A percentile compares a stretch with the other conserved stretches of the same genome.
phyloP scores from a whole-genome alignment of 2,888 invertebrate genomes.

The Apantesis nais region DNA sequence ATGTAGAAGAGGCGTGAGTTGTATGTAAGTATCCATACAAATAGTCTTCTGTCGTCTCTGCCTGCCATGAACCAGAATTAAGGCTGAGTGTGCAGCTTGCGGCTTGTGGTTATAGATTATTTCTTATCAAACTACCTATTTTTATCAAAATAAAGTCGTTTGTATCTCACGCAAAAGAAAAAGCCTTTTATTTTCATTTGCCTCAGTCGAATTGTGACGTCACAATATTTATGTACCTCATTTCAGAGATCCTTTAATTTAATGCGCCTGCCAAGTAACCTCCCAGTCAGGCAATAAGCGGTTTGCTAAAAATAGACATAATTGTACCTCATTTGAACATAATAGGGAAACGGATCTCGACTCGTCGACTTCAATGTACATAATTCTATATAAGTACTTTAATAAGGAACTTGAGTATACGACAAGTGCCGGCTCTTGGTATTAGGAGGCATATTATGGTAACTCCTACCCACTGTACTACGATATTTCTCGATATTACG shows the following conservation, averaged over 20 bases:
- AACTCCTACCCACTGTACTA: neutral
- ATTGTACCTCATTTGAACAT: constrained; percentile 47
- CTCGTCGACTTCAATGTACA: constrained; percentile 28
- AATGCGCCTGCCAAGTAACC: constrained; percentile 33
- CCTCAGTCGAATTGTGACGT: constrained; percentile 10
- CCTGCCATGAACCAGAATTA: no score
- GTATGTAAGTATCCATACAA: no score
- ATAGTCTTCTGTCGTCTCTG: no score
- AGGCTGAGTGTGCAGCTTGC: no score
- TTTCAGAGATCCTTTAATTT: constrained; percentile 34
- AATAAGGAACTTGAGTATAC: constrained; percentile 13
- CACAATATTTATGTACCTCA: constrained; percentile 32
- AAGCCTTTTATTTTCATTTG: neutral
- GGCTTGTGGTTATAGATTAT: no score
- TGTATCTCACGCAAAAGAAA: neutral
- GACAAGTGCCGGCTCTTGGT: constrained; percentile 5
- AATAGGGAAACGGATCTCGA: constrained; percentile 52
- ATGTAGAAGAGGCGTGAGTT: no score
- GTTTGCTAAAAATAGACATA: constrained; percentile 53
- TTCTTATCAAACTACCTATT: no score
- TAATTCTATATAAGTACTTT: constrained; percentile 28
- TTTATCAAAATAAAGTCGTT: neutral
- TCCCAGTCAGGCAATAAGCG: constrained; percentile 35
- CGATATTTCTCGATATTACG: neutral
- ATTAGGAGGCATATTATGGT: neutral